These are phyloP conservation scores for Procavia capensis DNA, from an alignment of 2,113 vertebrate species.

Conservation along the genomic window DNA sequence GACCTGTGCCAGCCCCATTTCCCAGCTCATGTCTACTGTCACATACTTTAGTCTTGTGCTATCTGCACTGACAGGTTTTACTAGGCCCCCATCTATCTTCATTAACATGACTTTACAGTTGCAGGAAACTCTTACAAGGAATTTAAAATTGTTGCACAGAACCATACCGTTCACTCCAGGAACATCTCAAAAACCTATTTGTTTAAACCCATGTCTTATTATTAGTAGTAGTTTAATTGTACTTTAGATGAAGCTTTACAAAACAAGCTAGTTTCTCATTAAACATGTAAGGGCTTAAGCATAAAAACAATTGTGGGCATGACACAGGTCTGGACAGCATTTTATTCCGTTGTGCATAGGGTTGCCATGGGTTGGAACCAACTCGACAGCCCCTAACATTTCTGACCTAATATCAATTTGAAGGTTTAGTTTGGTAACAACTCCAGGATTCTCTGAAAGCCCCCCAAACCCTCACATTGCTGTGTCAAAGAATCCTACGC, in stretches of 20 bases:
- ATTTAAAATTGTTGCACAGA: slow-evolving; percentile 5
- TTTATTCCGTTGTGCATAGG: too few relatives aligned
- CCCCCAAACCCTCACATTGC: background rate
- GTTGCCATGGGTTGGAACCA: too few relatives aligned
- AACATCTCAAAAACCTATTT: background rate
- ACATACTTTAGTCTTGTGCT: background rate
- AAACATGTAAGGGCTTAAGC: too few relatives aligned
- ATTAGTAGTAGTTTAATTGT: too few relatives aligned
- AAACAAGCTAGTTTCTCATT: too few relatives aligned
- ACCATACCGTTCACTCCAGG: background rate
- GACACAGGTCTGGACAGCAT: too few relatives aligned
- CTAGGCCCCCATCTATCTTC: background rate
- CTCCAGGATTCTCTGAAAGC: background rate
- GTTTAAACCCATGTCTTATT: background rate
- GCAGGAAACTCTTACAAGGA: background rate
- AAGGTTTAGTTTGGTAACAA: slow-evolving; percentile 6
- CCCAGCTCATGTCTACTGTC: background rate
- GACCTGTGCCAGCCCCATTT: background rate
- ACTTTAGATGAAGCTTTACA: too few relatives aligned
- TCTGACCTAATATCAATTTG: background rate
- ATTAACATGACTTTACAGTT: background rate
- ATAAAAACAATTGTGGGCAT: too few relatives aligned
- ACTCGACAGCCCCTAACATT: too few relatives aligned
- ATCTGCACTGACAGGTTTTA: background rate
- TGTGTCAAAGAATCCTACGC: background rate